Base-by-base conservation (phyloP, 2,797 vertebrate genomes). In the Etheostoma nigrum region DNA sequence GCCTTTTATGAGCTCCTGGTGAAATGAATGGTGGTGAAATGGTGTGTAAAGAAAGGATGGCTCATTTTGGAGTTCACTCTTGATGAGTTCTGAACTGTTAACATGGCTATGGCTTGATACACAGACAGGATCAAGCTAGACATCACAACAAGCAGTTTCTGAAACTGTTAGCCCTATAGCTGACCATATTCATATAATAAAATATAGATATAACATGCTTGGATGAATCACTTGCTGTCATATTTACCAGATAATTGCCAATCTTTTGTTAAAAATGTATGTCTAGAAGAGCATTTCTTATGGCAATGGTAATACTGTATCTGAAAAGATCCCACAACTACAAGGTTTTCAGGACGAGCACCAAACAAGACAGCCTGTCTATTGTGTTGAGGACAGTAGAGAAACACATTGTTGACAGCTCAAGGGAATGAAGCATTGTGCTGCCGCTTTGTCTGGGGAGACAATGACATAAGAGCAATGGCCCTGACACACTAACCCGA, bases 371-470 rank as follows among this genome's bases (percentile, higher is more conserved):
- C 82, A 83, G 82, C 48, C 72, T 64, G 84, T 76, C 89, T 79
- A 79, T 89, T 88, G 86, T 91, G 78, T 40, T 33, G 72, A 74
- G 72, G 78, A 86, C 78, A 86, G 81, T 33, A 25, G 84, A 87
- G 60, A 64, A 84, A 82, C 82, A 86, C 87, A 70, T 68, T 60
- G 74, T 70, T 86, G 91, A 93, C 82, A 89, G 84, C 81, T 86
- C 81, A 82, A 67, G 78, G 83, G 78, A 91, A 80, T n/a, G 69
- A 80, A 76, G 83, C 71, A 90, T 89, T 91, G 85, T 85, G 74
- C 67, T 82, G 73, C 62, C 0, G 65, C 83, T 86, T 79, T 74
- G 8, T 90, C 74, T 82, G 79, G 82, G 70, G 74, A 89, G 80
- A 91, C 77, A 83, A 80, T 79, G 81, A 85, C 88, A 82, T 67